Evolutionary conservation across 1,140 invertebrate genomes (phyloP), one percentile per base, ranked within the genome.

Genomic region (Drosophila lowei): DNA sequence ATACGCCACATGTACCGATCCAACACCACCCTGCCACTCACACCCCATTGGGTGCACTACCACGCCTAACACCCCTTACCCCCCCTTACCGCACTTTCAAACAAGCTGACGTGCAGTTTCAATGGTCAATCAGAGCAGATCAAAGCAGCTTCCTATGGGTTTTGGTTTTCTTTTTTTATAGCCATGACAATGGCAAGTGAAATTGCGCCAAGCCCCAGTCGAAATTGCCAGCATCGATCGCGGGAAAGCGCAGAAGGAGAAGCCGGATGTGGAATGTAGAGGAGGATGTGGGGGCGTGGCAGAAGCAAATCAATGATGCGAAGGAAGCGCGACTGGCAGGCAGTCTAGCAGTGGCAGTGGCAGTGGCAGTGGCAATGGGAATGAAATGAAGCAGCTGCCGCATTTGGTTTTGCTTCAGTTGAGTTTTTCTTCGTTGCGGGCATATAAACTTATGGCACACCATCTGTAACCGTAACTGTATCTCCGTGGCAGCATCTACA

Each of bases 61-160:
- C 18, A 18, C 18, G 1, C 18, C 18, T 18, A 18, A 18, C 18
- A 18, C 16, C 41, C 59, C 21, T 43, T 16, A 13, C 15, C 1
- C 7, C 28, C 49, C 58, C 23, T n/a, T n/a, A n/a, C n/a, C n/a
- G n/a, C n/a, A n/a, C n/a, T 25, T 55, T 46, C 74, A 44, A 41
- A 54, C 48, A 54, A 64, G 77, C 60, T 86, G 80, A 77, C 81
- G 70, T 86, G 81, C 81, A 81, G 74, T 81, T 85, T 86, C 81
- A 88, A 88, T 88, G 81, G 81, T 86, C 81, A 86, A 86, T 86
- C 81, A 86, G 81, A 78, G 54, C 79, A 38, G 79, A 58, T 61
- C 70, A 72, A 55, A 58, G 65, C 65, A 71, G 75, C 68, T 71
- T 57, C 55, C 60, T 66, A 43, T 55, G 13, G 34, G 34, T 38